phyloP scores from a whole-genome alignment of 2,113 vertebrate genomes.

The Helogale parvula region DNA sequence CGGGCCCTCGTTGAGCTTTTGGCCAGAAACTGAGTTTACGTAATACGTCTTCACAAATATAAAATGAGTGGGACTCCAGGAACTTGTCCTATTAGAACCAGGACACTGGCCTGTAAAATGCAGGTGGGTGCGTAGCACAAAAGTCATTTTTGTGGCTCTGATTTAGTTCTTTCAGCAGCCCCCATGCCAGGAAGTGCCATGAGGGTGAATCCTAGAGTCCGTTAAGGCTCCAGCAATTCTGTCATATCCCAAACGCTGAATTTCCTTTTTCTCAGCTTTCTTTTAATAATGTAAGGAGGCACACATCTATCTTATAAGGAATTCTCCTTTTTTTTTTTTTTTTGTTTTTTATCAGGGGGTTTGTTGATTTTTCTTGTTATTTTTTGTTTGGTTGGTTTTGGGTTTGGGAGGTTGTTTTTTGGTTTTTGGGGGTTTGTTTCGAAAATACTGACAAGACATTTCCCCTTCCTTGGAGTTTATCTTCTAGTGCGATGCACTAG shows the following conservation, averaged over 20 bases:
- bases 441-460: neutral
- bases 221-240: neutral
- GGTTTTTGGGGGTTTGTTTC: neutral
- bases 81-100: neutral
- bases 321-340: neutral
- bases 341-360: neutral
- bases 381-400: neutral
- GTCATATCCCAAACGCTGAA: neutral
- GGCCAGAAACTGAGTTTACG: neutral
- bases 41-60: neutral
- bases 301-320: conserved; percentile 47
- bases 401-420: too few species aligned
- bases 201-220: neutral
- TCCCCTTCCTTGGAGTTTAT: neutral
- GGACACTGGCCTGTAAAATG: neutral
- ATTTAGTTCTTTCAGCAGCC: neutral
- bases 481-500: neutral
- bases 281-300: neutral
- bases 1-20: neutral
- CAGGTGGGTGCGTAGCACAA: neutral
- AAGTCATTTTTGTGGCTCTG: neutral
- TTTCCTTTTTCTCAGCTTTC: neutral
- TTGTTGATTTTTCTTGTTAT: too few species aligned
- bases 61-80: neutral
- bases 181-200: neutral